Evolutionary conservation across 2,113 vertebrate genomes (phyloP), one percentile per base, ranked within the genome.

Genomic region (Peromyscus californicus): DNA sequence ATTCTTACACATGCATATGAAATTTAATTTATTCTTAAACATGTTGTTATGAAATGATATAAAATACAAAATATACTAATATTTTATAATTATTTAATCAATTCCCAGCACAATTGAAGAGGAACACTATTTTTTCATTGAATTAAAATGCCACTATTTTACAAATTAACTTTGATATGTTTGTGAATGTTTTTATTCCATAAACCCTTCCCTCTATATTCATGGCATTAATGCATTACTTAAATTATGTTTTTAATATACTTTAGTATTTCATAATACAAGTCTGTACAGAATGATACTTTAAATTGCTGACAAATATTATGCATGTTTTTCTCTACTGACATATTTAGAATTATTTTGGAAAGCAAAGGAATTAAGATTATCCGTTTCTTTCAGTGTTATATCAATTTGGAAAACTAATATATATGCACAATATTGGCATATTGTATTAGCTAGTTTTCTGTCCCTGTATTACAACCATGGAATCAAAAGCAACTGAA

Each of bases 281-380:
- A 78, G 5, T 91, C 26, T 80, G 3, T 36, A 33, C 10, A 67
- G 12, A 67, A 42, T 88, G 51, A 42, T 51, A 42, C 76, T 84
- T 29, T 51, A n/a, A 91, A 12, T 51, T 10, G 61, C 51, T 83
- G 51, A 75, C 0, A 78, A 63, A 36, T 57, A 33, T 36, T 57
- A 80, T 2, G n/a, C 3, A 29, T 89, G 11, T 65, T 79, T 65
- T 63, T 5, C 19, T 72, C 19, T 69, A 67, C 31, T 88, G 67
- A 82, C 45, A 75, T 48, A 74, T 74, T 94, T 87, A 57, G 9
- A 54, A 59, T 51, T 89, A 74, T 76, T 91, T 95, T 74, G 11
- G 63, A 96, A 96, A 57, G 51, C 51, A n/a, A 80, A 21, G 22
- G 4, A 57, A 57, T n/a, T n/a, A 59, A 57, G 51, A 57, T 21